phyloP scores from a whole-genome alignment of 2,113 vertebrate genomes.

The Sinocyclocheilus maitianheensis region DNA sequence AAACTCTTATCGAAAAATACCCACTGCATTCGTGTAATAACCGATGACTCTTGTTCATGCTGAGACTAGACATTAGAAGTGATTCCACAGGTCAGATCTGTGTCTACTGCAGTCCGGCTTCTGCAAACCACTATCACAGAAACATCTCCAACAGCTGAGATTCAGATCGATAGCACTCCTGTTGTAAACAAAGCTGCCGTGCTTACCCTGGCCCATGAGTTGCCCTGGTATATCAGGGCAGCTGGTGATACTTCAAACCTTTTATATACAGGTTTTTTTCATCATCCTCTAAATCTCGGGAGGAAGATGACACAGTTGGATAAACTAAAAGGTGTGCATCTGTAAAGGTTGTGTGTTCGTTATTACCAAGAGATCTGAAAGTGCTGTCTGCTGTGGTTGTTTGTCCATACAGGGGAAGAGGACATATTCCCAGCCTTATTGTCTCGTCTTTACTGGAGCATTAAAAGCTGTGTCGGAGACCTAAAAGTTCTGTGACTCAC shows the following conservation, averaged over 20 bases:
- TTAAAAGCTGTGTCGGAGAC: conserved; percentile 2
- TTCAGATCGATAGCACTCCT: conserved; percentile 23
- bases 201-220: not conserved
- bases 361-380: conserved; percentile 36
- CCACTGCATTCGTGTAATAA: not conserved
- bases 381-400: conserved; percentile 29
- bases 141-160: conserved; percentile 8
- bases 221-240: not conserved
- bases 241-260: conserved; percentile 16
- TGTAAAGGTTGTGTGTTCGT: conserved; percentile 8
- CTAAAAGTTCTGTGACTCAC: conserved; percentile 32
- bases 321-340: conserved; percentile 21
- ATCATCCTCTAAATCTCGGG: conserved; percentile 10
- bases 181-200: conserved; percentile 30
- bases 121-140: conserved; percentile 12
- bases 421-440: conserved; percentile 16
- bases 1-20: not conserved
- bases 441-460: not conserved
- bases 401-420: not conserved
- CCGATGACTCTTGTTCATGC: conserved; percentile 6
- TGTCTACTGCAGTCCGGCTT: conserved; percentile 12
- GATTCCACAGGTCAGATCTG: conserved; percentile 21
- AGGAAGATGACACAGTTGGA: conserved; percentile 9
- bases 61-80: not conserved
- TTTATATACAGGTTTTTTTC: conserved; percentile 14